These are phyloP conservation scores for Catostylus mosaicus DNA, from an alignment of 30 jellyfish, hydroid and myxozoan genomes.

Conservation along the genomic window DNA sequence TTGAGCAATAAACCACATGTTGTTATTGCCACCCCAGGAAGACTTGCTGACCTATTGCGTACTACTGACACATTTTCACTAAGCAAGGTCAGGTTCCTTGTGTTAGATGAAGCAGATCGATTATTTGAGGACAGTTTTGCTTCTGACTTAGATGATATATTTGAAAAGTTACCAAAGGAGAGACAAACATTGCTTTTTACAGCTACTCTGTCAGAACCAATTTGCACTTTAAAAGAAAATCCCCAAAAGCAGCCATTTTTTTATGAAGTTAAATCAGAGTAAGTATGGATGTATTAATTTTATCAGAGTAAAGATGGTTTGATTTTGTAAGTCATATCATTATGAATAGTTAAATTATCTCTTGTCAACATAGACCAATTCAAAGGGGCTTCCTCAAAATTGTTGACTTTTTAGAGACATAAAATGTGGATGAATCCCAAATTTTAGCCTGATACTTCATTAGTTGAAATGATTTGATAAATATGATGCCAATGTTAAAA, in stretches of 20 bases:
- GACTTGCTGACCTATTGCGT: conserved; percentile 78
- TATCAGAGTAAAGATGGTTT: no score
- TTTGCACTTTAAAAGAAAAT: conserved; percentile 42
- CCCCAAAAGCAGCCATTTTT: conserved; percentile 59
- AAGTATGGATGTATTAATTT: no score
- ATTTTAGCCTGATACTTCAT: no score
- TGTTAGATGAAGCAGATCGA: conserved; percentile 96
- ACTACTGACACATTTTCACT: conserved; percentile 72
- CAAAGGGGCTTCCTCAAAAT: no score
- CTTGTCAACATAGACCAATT: no score
- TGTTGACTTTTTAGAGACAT: no score
- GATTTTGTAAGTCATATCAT: no score
- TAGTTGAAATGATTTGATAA: no score
- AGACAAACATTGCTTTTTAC: conserved; percentile 94
- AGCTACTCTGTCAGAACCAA: conserved; percentile 87
- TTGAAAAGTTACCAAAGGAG: conserved; percentile 72
- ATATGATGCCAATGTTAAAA: no score
- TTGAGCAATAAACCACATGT: conserved; percentile 90
- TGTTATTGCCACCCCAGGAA: conserved; percentile 99
- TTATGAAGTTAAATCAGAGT: conserved; percentile 87
- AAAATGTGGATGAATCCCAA: no score
- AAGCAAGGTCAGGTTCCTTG: conserved; percentile 71
- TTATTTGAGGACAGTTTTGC: conserved; percentile 79
- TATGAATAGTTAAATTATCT: no score
- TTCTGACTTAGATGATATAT: conserved; percentile 70